Percentiles rank a stretch among this genome's conserved stretches.
phyloP scores from a whole-genome alignment of 2,888 invertebrate species.

The Diplolepis rosae region DNA sequence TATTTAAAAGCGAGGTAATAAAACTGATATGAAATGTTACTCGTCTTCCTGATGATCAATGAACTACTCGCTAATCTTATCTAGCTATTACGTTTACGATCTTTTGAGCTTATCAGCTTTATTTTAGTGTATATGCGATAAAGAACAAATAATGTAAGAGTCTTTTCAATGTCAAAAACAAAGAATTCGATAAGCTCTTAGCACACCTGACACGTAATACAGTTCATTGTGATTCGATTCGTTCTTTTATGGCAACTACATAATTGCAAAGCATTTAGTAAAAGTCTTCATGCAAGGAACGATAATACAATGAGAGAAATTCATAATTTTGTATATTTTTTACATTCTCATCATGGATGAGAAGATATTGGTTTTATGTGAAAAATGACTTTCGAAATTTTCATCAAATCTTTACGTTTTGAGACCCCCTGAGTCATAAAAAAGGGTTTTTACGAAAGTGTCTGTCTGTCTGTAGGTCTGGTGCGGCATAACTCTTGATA shows the following conservation, averaged over 20 bases:
- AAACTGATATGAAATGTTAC: not conserved
- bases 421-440: no score
- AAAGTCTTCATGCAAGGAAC: not conserved
- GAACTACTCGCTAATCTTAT: not conserved
- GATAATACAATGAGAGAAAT: not conserved
- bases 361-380: no score
- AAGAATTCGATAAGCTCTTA: conserved; percentile 1
- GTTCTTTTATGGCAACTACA: not conserved
- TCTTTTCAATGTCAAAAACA: not conserved
- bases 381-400: no score
- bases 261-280: not conserved
- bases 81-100: not conserved
- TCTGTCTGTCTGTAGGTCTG: no score
- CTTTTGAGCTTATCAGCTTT: not conserved
- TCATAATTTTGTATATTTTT: not conserved
- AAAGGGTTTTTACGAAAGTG: no score
- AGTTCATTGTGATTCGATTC: conserved; percentile 5
- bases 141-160: not conserved
- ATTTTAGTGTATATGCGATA: not conserved
- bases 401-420: no score
- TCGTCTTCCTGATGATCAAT: not conserved
- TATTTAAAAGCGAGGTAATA: not conserved
- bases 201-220: conserved; percentile 39
- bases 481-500: no score
- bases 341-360: no score